A percentile compares a stretch with the other conserved stretches of the same genome.
Evolutionary conservation across 2,113 vertebrate species (phyloP).

Genomic region (Passer montanus): DNA sequence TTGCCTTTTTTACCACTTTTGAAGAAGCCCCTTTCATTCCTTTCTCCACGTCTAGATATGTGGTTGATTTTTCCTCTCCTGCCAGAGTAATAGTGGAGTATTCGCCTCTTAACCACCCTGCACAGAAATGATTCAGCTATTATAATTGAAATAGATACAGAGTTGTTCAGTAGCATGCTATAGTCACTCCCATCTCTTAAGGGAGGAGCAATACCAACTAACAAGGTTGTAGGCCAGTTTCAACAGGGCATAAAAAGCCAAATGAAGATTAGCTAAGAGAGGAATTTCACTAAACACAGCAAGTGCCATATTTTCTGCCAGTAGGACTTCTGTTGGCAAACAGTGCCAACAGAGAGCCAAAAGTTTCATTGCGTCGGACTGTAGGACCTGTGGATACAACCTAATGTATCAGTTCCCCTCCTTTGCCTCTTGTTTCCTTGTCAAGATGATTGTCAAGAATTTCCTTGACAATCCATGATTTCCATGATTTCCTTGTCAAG

Average conservation of each 20-base stretch:
- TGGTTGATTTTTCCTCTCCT: constrained; percentile 10
- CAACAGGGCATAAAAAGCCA: constrained; percentile 34
- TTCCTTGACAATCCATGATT: too few species aligned
- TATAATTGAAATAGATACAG: constrained; percentile 36
- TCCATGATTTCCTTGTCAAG: too few species aligned
- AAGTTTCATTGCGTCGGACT: background rate
- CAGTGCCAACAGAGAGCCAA: background rate
- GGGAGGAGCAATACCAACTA: background rate
- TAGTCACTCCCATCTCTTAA: constrained; percentile 33
- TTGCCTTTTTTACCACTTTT: background rate
- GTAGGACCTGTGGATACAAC: background rate
- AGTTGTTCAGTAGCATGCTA: background rate
- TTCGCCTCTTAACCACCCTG: background rate
- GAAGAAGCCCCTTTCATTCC: constrained; percentile 14
- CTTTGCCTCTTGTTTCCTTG: background rate
- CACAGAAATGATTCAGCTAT: background rate
- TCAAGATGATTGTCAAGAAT: background rate
- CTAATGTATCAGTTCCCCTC: background rate
- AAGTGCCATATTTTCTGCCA: constrained; percentile 28
- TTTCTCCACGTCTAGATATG: background rate
- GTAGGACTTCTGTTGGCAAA: constrained; percentile 43
- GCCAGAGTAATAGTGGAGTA: background rate
- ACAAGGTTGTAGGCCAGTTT: constrained; percentile 12
- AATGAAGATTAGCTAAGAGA: constrained; percentile 14
- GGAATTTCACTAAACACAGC: constrained; percentile 17